Base-by-base conservation (phyloP, 2,888 invertebrate genomes). In the Prosopocoilus inquinatus region DNA sequence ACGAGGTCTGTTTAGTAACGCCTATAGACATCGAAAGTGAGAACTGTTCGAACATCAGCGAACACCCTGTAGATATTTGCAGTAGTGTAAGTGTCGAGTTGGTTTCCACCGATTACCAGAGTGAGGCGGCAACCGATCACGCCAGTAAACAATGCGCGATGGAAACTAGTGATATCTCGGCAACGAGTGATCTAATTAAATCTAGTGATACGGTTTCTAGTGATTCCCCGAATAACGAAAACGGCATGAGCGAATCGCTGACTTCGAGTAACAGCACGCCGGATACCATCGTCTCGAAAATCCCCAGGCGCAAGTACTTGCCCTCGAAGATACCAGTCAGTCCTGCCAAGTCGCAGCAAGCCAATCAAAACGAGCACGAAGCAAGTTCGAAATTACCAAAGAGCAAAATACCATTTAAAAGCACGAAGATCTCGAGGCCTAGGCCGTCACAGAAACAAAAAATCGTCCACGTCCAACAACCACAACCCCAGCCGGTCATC, bases 211-310 rank as follows among this genome's bases (percentile, higher is more conserved):
- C 70, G 53, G 68, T 65, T 49, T 67, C 64, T 62, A 73, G 71
- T 69, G 71, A 73, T 60, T 68, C 70, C 28, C 61, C 63, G n/a
- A 55, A 57, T 50, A 69, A 67, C 58, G 70, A 83, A 46, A 28
- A 28, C 20, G 84, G 83, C 74, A 82, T 84, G 79, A 84, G 83
- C 73, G 84, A 85, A 76, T 85, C 85, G 9, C 79, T 84, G 69
- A 85, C 85, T 60, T 85, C 85, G 55, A 84, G 84, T 74, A 82
- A 84, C 54, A 87, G 87, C 67, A 88, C 88, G 56, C 86, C 87
- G 59, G 88, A 87, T 77, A 87, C 87, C 70, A 82, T 87, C 73
- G 84, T 86, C 74, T 81, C 86, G 63, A 77, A 75, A 78, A 84
- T 83, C 77, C 84, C 78, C 9, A 67, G 76, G 46, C 64, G 73